Percentiles rank a stretch among this genome's conserved stretches.
These are phyloP conservation scores for Fregata magnificens DNA, from an alignment of 2,113 vertebrate genomes.

Conservation along the genomic window DNA sequence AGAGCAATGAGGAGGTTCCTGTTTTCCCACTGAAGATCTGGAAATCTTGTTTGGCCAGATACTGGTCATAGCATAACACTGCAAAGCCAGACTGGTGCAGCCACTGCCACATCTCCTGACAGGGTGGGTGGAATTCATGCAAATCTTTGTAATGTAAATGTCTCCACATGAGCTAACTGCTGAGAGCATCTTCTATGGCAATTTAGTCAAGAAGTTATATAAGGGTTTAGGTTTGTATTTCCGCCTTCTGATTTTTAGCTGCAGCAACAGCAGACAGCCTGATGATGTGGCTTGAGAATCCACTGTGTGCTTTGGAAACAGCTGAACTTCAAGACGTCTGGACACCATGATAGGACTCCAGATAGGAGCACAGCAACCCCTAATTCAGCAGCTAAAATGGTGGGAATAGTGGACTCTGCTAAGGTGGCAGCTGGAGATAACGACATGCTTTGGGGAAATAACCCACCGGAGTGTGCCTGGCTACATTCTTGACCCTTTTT, in stretches of 20 bases:
- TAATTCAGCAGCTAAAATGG: background rate
- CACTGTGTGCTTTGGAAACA: background rate
- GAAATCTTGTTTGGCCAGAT: background rate
- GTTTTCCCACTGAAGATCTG: background rate
- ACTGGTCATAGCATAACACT: background rate
- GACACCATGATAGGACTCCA: background rate
- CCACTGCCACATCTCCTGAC: background rate
- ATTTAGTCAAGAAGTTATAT: background rate
- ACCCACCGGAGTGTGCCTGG: rapidly evolving
- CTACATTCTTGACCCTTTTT: background rate
- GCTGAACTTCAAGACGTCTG: background rate
- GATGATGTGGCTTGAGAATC: background rate
- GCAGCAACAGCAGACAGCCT: background rate
- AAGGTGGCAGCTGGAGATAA: background rate
- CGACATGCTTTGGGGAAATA: background rate
- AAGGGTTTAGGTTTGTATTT: background rate
- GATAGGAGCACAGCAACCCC: background rate
- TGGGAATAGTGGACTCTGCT: background rate
- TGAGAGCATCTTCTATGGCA: background rate
- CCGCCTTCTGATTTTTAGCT: background rate
- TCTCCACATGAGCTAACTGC: background rate
- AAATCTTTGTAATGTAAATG: background rate
- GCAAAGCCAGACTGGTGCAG: background rate
- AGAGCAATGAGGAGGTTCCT: background rate
- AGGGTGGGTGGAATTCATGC: background rate